phyloP scores from a whole-genome alignment of 2,888 invertebrate species.

The Pseudanteris insignis region DNA sequence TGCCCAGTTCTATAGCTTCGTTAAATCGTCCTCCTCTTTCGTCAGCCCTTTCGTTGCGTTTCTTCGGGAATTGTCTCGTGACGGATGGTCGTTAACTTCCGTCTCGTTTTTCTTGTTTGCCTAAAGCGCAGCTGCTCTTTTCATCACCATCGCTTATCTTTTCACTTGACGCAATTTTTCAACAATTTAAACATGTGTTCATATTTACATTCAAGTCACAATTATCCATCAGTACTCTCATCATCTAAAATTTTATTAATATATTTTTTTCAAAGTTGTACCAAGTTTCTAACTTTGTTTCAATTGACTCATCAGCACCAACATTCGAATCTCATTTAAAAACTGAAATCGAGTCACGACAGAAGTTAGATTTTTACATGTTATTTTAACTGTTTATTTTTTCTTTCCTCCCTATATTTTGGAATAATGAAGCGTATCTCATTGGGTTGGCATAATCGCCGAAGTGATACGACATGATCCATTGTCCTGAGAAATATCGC shows the following conservation, averaged over 20 bases:
- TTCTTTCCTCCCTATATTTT: background rate
- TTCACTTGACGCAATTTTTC: slow-evolving; percentile 45
- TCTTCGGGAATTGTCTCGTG: slow-evolving; percentile 56
- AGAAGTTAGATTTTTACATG: no score
- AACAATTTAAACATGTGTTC: no score
- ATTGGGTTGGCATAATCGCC: slow-evolving; percentile 9
- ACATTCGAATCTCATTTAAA: no score
- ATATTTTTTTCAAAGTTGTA: no score
- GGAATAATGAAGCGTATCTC: slow-evolving; percentile 6
- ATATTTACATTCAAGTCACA: no score
- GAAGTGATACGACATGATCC: slow-evolving; percentile 9
- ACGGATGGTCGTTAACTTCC: slow-evolving; percentile 55
- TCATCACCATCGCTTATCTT: slow-evolving; percentile 38
- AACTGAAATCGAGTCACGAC: no score
- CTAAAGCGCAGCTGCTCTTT: slow-evolving; percentile 51
- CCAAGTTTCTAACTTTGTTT: background rate
- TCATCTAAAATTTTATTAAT: no score
- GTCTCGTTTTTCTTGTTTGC: slow-evolving; percentile 45
- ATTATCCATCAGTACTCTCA: no score
- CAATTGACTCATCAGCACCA: background rate
- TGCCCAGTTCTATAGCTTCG: slow-evolving; percentile 41
- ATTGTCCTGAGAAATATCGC: slow-evolving; percentile 48
- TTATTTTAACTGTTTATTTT: background rate
- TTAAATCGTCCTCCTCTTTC: slow-evolving; percentile 44
- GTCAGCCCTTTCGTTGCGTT: slow-evolving; percentile 49